Percentiles rank a stretch among this genome's conserved stretches.
phyloP scores from a whole-genome alignment of 2,888 invertebrate species.

The Tachystola acroxantha region DNA sequence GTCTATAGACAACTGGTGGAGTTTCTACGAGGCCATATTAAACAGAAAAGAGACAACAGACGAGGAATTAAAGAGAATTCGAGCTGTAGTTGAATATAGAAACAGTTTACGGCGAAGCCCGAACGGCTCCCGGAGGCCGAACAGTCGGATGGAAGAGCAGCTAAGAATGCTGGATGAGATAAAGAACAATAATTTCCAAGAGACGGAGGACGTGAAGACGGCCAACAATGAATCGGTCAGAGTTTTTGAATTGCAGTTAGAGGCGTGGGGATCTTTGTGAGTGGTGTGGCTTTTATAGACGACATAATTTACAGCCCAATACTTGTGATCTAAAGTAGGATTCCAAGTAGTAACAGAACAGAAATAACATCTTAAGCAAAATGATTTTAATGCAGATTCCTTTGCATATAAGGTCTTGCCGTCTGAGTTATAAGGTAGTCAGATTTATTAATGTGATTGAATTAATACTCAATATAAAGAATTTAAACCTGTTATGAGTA shows the following conservation, averaged over 20 bases:
- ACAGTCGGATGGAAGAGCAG: constrained; percentile 61
- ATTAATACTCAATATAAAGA: too few relatives aligned
- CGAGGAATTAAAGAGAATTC: constrained; percentile 44
- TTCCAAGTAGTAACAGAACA: too few relatives aligned
- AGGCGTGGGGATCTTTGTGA: background rate
- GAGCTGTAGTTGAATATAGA: constrained; percentile 41
- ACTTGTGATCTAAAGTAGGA: too few relatives aligned
- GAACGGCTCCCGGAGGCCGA: constrained; percentile 27
- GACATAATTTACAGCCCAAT: too few relatives aligned
- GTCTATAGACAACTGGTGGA: constrained; percentile 71
- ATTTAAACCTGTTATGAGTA: too few relatives aligned
- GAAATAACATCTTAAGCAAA: too few relatives aligned
- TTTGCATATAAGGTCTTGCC: too few relatives aligned
- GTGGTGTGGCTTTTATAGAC: background rate
- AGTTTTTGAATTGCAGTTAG: constrained; percentile 23
- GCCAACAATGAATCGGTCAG: constrained; percentile 65
- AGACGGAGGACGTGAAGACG: constrained; percentile 48
- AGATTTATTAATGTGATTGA: too few relatives aligned
- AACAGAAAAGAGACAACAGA: constrained; percentile 43
- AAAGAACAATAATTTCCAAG: constrained; percentile 51
- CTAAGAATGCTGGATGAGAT: constrained; percentile 57
- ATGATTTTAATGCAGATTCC: too few relatives aligned
- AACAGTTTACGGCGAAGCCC: constrained; percentile 30
- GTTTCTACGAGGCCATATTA: constrained; percentile 59
- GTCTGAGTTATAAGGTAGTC: too few relatives aligned